Evolutionary conservation across 2,113 vertebrate genomes (phyloP).

Genomic region (Chascanopsetta lugubris): DNA sequence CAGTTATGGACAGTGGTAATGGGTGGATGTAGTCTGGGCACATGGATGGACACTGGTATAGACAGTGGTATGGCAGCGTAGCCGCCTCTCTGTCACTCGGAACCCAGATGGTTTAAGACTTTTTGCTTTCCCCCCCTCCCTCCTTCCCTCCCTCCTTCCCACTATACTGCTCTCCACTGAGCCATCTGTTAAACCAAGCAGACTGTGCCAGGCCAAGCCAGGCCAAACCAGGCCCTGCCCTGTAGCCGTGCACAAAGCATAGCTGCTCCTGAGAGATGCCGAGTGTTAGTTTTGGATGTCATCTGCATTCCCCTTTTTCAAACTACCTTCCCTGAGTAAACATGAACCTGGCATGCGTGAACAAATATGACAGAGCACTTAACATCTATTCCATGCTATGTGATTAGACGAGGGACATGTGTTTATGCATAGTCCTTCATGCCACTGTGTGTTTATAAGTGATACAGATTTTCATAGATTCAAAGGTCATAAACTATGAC

Average conservation of each 20-base stretch:
- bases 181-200: constrained; percentile 71
- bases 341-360: constrained; percentile 12
- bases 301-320: constrained; percentile 27
- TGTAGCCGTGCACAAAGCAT: constrained; percentile 18
- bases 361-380: not conserved
- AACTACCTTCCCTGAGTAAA: constrained; percentile 23
- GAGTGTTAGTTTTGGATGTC: constrained; percentile 28
- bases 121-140: constrained; percentile 27
- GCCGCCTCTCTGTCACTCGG: constrained; percentile 11
- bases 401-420: not conserved
- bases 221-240: constrained; percentile 35
- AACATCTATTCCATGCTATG: not conserved
- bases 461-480: not conserved
- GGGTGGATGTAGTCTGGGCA: not conserved
- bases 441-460: not conserved
- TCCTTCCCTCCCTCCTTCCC: constrained; percentile 36
- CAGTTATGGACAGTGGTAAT: too few species aligned
- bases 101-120: constrained; percentile 65
- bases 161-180: constrained; percentile 34
- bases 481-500: constrained; percentile 12
- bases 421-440: not conserved
- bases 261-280: constrained; percentile 16
- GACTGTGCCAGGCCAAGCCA: constrained; percentile 24
- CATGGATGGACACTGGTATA: not conserved
- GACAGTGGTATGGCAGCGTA: constrained; percentile 16